A percentile compares a stretch with the other conserved stretches of the same genome.
These are phyloP conservation scores for Phodopus roborovskii DNA, from an alignment of 2,113 vertebrate genomes.

Conservation along the genomic window DNA sequence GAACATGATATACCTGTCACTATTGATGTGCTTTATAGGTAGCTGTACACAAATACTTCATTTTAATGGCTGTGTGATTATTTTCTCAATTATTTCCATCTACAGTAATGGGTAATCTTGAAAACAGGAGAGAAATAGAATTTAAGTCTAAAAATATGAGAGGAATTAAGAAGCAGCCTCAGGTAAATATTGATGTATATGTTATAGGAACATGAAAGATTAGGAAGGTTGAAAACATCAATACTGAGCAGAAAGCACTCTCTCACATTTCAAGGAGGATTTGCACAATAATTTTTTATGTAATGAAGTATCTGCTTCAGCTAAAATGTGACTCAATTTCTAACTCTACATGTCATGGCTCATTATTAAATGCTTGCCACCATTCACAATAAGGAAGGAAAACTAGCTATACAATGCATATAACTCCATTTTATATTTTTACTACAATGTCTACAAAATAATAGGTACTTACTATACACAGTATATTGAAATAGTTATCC, in stretches of 20 bases:
- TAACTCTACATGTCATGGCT: not conserved
- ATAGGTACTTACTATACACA: not conserved
- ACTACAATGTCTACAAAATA: not conserved
- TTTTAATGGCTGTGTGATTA: constrained; percentile 13
- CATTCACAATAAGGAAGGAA: not conserved
- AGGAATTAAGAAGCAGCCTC: not conserved
- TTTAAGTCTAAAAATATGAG: constrained; percentile 16
- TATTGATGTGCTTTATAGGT: not conserved
- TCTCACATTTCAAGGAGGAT: constrained; percentile 22
- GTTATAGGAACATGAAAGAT: constrained; percentile 8
- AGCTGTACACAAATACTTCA: not conserved
- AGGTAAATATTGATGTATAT: constrained; percentile 10
- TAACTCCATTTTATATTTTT: not conserved
- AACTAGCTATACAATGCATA: not conserved
- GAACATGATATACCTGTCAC: not conserved
- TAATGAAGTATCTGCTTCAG: constrained; percentile 4
- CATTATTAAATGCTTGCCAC: not conserved
- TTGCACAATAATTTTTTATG: constrained; percentile 14
- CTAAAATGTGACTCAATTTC: constrained; percentile 34
- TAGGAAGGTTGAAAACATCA: not conserved
- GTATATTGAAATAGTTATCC: not conserved
- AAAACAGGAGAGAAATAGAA: not conserved
- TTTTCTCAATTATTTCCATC: constrained; percentile 52
- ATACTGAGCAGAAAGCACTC: not conserved
- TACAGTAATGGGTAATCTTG: constrained; percentile 11